Evolutionary conservation across 2,113 vertebrate genomes (phyloP), one percentile per base, ranked within the genome.

Genomic region (Carassius carassius): DNA sequence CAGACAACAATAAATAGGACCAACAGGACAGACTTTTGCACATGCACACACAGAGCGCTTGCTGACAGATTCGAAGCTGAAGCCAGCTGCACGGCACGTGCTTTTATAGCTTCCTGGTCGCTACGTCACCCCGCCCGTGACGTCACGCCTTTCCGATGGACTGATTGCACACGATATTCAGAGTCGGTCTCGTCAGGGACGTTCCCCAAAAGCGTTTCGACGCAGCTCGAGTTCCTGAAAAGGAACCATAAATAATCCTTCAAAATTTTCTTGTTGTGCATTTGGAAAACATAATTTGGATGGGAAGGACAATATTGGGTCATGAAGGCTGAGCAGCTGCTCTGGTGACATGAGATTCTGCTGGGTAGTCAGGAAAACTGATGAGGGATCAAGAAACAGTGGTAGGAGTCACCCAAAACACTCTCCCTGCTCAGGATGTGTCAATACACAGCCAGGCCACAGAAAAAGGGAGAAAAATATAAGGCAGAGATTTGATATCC

Each of bases 401-500:
- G 2, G 44, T 70, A n/a, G 76, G 23, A 56, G 58, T 73, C 81
- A 25, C 65, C 51, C 62, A 70, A 75, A 32, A 47, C n/a, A 84
- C 86, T 84, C 17, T 58, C 76, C 23, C 32, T 41, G 51, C 77
- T 69, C 44, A 29, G 9, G 54, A 65, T 21, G 37, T 54, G 19
- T 84, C 82, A 60, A 73, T 82, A 58, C 23, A 49, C 37, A 75
- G 25, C 63, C 47, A 62, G 41, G 44, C 82, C 78, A 60, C 16
- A 56, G 60, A 67, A 60, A 29, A 47, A 67, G 35, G 29, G 54
- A 72, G 54, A 69, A 54, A 69, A 56, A 47, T 17, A 37, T 19
- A 35, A 54, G 62, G n/a, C 25, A 41, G 75, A 78, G 72, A 87
- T 74, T 78, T 63, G 37, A 84, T 84, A 77, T 63, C 72, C 74